Base-by-base conservation (phyloP, 2,888 invertebrate species). In the Patella depressa region DNA sequence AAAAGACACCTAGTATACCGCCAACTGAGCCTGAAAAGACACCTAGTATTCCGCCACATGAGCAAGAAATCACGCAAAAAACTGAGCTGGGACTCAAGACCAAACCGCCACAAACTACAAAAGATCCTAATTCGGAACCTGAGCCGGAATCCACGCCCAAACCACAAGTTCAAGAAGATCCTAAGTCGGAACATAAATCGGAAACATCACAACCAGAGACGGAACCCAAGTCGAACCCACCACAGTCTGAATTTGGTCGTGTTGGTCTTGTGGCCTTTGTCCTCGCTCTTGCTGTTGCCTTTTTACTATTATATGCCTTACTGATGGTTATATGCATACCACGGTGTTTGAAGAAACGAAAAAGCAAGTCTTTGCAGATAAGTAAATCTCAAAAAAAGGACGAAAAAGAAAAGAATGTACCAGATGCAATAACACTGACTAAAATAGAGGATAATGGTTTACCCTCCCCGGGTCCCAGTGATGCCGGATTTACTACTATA, bases 191-290 rank as follows among this genome's bases (percentile, higher is more conserved):
- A 45, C 5, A 5, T 45, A 7, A 45, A 24, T 24, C 45, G 45
- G 45, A 45, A 45, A 0, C 45, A 9, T 24, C 65, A 9, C 11
- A 65, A 14, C 24, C 65, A 24, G 24, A 65, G 24, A 2, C 65
- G 24, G 65, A 65, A 24, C 65, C 65, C 7, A 15, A n/a, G 0
- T 45, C 54, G 17, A 69, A 9, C 14, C 65, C 24, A 5, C 29
- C 53, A 14, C 55, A 72, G n/a, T 73, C 73, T 11, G 71, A 69
- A 65, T 82, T 82, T n/a, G 82, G 82, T 2, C 72, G 74, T 19
- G 76, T 79, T 57, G 82, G 82, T 1, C 53, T 77, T 15, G 9
- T 81, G 9, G 82, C 82, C 17, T 81, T 82, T 69, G 54, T 80
- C 14, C n/a, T 82, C 17, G 55, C 80, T 29, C 59, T 82, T 65